Evolutionary conservation across 2,797 vertebrate species (phyloP).

Genomic region (Mormyrops attenuatus): DNA sequence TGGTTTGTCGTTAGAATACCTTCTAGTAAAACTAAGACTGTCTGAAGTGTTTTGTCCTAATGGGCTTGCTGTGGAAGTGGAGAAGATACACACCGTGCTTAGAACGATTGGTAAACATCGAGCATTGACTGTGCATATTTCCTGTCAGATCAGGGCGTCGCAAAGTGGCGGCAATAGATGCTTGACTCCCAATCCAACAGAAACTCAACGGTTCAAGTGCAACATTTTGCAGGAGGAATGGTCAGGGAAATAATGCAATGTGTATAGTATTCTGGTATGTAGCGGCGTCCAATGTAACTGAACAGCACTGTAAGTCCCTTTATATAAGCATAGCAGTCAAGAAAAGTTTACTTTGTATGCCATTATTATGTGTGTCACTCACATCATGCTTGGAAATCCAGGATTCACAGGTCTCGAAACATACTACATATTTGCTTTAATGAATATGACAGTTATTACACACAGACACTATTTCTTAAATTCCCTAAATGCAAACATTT

Average conservation of each 20-base stretch:
- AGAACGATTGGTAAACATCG: background rate
- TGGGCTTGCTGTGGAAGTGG: background rate
- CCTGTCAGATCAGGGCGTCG: background rate
- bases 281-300: constrained; percentile 20
- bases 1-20: background rate
- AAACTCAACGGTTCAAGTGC: constrained; percentile 51
- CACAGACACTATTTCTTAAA: constrained; percentile 48
- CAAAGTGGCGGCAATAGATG: background rate
- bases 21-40: background rate
- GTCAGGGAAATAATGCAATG: constrained; percentile 46
- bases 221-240: constrained; percentile 65
- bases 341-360: constrained; percentile 2
- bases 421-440: constrained; percentile 30
- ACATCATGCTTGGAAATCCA: constrained; percentile 14
- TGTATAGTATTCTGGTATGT: constrained; percentile 44
- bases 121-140: background rate
- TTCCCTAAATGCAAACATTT: constrained; percentile 60
- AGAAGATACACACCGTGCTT: background rate
- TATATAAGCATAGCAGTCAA: background rate
- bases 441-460: constrained; percentile 45
- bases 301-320: constrained; percentile 8
- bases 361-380: background rate
- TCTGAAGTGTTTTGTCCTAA: background rate
- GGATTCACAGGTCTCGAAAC: constrained; percentile 14
- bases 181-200: background rate